Evolutionary conservation across 2,888 invertebrate species (phyloP).

Genomic region (Chesias legatella): DNA sequence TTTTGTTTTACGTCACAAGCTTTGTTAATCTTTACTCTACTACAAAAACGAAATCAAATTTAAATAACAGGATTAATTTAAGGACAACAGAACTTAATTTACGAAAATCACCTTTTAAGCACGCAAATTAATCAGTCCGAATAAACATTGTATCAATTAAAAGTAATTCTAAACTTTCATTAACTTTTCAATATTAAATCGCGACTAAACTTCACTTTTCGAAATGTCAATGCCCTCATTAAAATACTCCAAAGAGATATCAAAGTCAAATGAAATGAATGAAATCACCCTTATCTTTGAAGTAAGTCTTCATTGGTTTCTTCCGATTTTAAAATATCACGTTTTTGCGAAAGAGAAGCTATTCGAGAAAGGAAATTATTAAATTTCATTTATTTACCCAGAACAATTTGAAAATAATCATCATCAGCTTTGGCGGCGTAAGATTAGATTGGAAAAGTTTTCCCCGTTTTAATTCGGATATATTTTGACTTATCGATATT

Average conservation of each 20-base stretch:
- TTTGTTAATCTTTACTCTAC: too few species aligned
- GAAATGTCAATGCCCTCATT: slow-evolving; percentile 55
- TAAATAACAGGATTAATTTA: slow-evolving; percentile 9
- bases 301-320: slow-evolving; percentile 26
- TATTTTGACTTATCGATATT: slow-evolving; percentile 4
- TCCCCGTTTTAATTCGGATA: slow-evolving; percentile 1
- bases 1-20: too few species aligned
- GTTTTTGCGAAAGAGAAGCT: background rate
- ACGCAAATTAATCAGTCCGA: slow-evolving; percentile 17
- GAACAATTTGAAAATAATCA: slow-evolving; percentile 13
- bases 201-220: slow-evolving; percentile 42
- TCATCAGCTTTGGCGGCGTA: background rate
- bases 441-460: slow-evolving; percentile 8
- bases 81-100: slow-evolving; percentile 8
- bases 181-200: slow-evolving; percentile 49
- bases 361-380: slow-evolving; percentile 5
- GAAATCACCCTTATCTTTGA: slow-evolving; percentile 41
- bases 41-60: too few species aligned
- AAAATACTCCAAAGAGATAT: slow-evolving; percentile 48
- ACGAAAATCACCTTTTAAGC: slow-evolving; percentile 9
- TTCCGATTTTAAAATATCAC: slow-evolving; percentile 20
- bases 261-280: slow-evolving; percentile 47
- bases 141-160: slow-evolving; percentile 26
- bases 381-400: slow-evolving; percentile 7
- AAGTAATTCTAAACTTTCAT: slow-evolving; percentile 33